phyloP scores from a whole-genome alignment of 2,888 invertebrate species.

The Acanthosepion pharaonis region DNA sequence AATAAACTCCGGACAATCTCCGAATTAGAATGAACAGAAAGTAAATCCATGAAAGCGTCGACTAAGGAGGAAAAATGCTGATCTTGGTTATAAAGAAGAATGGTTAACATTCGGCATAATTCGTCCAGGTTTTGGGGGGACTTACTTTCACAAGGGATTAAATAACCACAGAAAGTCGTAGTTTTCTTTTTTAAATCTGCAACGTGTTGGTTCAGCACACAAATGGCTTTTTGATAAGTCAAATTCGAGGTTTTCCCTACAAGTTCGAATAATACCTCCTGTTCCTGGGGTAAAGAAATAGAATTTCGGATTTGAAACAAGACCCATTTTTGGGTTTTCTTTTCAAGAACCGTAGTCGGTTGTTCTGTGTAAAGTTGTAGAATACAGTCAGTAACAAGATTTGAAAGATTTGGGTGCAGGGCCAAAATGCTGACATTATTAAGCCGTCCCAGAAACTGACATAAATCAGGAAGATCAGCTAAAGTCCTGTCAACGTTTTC shows the following conservation, averaged over 20 bases:
- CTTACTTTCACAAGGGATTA: background rate
- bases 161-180: background rate
- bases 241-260: background rate
- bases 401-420: background rate
- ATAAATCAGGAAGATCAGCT: background rate
- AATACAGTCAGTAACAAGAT: background rate
- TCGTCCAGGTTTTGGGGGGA: background rate
- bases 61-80: background rate
- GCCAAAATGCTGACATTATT: background rate
- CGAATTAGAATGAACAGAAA: background rate
- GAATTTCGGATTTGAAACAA: constrained; percentile 7
- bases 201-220: background rate
- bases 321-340: background rate
- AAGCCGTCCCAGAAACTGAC: background rate
- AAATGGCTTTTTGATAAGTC: background rate
- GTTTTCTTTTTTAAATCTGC: background rate
- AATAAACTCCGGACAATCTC: background rate
- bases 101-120: background rate
- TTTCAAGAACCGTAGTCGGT: background rate
- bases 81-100: background rate
- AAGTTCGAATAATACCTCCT: background rate
- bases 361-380: background rate
- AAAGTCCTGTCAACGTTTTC: background rate
- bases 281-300: background rate
- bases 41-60: background rate